Evolutionary conservation across 2,888 invertebrate genomes (phyloP), one percentile per base, ranked within the genome.

Genomic region (Sceliomorpha sp.): DNA sequence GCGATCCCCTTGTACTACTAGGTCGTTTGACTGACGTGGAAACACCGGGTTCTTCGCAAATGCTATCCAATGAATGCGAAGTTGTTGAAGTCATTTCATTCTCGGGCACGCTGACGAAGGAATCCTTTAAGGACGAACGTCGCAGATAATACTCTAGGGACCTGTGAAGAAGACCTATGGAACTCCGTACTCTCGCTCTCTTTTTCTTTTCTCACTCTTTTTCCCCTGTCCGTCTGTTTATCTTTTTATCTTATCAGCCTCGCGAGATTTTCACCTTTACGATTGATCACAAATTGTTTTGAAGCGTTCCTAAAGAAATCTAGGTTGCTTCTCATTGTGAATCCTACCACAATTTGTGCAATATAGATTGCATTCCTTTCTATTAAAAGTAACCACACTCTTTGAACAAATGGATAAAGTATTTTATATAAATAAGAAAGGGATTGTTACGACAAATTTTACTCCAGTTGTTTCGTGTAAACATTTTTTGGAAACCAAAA

Each of bases 1-100:
- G 94, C 51, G 87, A 86, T 63, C 87, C 85, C 72, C 86, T 79
- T 58, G 86, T 83, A 64, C 77, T 84, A 76, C 83, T 84, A 45
- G 85, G 78, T 51, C 83, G 75, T 55, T 81, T 80, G 24, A 80
- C 77, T 39, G 77, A 67, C 66, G 79, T 80, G 40, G 74, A 71
- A 27, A 66, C 87, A 90, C 90, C 73, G 17, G 64, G 27, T 5
- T 66, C 70, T 26, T 63, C 72, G 85, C 83, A 74, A 83, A 78
- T 77, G 79, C 79, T 84, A 77, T 84, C 89, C 84, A 85, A 72
- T 45, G 86, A 83, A 72, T 81, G 81, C 58, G 87, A 81, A 26
- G 78, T 80, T 14, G 83, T 83, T 26, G 71, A 56, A 7, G 80
- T 73, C 37, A 70, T 70, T 10, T 70, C 74, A 34, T 56, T 56